phyloP scores from a whole-genome alignment of 2,888 invertebrate genomes.

The Eupithecia exiguata region DNA sequence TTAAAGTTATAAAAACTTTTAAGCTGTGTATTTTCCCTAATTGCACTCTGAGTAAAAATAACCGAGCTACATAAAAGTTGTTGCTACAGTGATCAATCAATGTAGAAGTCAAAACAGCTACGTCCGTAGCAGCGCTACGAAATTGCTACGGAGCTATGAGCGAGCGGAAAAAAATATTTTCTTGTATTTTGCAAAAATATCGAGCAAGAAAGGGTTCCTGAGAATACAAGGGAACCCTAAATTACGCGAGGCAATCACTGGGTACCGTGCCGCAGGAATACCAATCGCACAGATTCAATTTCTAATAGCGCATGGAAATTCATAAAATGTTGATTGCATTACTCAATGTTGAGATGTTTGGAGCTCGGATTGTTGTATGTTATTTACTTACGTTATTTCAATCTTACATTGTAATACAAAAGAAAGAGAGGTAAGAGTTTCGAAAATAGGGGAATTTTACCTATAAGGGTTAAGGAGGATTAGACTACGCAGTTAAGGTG shows the following conservation, averaged over 20 bases:
- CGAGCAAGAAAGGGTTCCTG: neutral
- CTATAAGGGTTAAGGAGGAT: neutral
- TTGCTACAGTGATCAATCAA: constrained; percentile 10
- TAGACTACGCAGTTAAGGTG: neutral
- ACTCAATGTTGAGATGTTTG: constrained; percentile 9
- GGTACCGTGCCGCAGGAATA: constrained; percentile 39
- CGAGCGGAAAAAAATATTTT: constrained; percentile 2
- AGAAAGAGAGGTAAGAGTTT: neutral
- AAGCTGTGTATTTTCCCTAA: neutral
- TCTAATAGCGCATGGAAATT: constrained; percentile 38
- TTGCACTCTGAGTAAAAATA: neutral
- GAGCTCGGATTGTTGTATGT: neutral
- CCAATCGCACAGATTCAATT: constrained; percentile 37
- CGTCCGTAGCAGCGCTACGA: constrained; percentile 9
- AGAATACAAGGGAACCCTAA: constrained; percentile 22
- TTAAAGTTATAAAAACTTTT: neutral
- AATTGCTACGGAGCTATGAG: constrained; percentile 11
- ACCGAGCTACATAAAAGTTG: constrained; percentile 3
- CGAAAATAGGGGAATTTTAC: neutral
- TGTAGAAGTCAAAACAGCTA: constrained; percentile 4
- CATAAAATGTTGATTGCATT: constrained; percentile 39
- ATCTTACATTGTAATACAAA: neutral
- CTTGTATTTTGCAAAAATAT: neutral
- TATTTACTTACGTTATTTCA: neutral
- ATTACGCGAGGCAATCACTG: constrained; percentile 38